Percentiles rank a stretch among this genome's conserved stretches.
Conservation (phyloP, 2,797 vertebrate genomes). For the Glossophaga mutica region DNA sequence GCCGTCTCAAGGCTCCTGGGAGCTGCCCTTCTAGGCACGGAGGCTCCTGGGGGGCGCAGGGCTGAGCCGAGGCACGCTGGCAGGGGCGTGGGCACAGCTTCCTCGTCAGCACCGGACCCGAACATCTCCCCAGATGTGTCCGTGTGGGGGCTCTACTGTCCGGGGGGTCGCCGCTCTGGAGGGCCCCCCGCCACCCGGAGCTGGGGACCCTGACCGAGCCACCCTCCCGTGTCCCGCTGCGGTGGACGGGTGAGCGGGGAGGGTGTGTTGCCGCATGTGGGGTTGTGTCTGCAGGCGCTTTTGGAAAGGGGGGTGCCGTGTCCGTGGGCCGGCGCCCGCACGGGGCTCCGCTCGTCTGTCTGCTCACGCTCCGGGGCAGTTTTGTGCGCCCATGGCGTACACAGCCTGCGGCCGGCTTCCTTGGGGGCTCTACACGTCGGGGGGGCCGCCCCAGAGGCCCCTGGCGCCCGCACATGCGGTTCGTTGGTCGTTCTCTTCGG, state of each 20-base stretch:
- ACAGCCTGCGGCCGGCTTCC: no score
- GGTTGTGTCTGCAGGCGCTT: neutral
- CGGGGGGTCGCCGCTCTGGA: fast-evolving
- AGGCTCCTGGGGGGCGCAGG: neutral
- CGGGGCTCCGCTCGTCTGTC: no score
- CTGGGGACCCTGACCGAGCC: neutral
- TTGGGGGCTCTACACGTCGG: no score
- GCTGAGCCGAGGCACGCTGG: no score
- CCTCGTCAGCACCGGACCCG: fast-evolving
- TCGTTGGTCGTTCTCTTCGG: neutral
- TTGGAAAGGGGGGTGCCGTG: neutral
- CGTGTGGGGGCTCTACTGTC: fast-evolving
- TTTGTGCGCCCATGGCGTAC: no score
- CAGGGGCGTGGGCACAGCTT: no score
- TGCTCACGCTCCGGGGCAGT: no score
- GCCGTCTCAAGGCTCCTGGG: no score
- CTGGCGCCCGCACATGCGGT: no score
- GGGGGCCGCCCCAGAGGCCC: fast-evolving
- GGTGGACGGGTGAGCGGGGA: fast-evolving
- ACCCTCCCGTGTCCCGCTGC: neutral
- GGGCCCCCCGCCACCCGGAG: neutral
- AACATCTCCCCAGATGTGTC: neutral
- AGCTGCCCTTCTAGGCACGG: no score
- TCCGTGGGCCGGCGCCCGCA: fast-evolving
- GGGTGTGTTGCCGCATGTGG: neutral